Evolutionary conservation across 2,888 invertebrate genomes (phyloP), one percentile per base, ranked within the genome.

Genomic region (Anarsia innoxiella): DNA sequence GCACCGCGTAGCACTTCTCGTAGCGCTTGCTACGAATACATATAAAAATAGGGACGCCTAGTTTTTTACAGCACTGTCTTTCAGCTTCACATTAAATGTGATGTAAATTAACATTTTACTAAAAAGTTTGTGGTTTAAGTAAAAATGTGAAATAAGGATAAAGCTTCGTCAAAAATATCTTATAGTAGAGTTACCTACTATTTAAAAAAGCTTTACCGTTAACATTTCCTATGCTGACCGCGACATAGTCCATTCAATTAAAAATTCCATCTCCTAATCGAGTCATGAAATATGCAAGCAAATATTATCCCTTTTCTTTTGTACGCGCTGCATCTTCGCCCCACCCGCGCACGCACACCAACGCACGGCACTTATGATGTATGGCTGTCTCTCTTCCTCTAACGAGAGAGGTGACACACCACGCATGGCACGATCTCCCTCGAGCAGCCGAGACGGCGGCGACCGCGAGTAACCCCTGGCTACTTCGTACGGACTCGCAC

Each of bases 391-490:
- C 68, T 47, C 53, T 80, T 59, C 39, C 65, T 46, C 80, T 48
- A 50, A 59, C 57, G 64, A 61, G 57, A 49, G 40, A 38, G 53
- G 52, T 38, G 53, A 46, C 44, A 44, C 48, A 56, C 48, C 54
- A 60, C 53, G 66, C 59, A 65, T 57, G 55, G 48, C 52, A 56
- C 64, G 60, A 49, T 83, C 84, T 73, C 79, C 66, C 53, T 84
- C 82, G 59, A 58, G 44, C 71, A 61, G 74, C 79, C 83, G 84
- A 82, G 67, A 60, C 61, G 55, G 62, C 62, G 67, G 80, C 84
- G 84, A 82, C 84, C 84, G 84, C 83, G 82, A 84, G 83, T 84
- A 84, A 83, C 84, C 84, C 78, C 84, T 83, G 84, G 83, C 84
- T 66, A 83, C 71, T 79, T 76, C 76, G 78, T 74, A 61, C 58